These are phyloP conservation scores for Psilanteris sp. DNA, from an alignment of 1,140 invertebrate genomes.

Conservation along the genomic window DNA sequence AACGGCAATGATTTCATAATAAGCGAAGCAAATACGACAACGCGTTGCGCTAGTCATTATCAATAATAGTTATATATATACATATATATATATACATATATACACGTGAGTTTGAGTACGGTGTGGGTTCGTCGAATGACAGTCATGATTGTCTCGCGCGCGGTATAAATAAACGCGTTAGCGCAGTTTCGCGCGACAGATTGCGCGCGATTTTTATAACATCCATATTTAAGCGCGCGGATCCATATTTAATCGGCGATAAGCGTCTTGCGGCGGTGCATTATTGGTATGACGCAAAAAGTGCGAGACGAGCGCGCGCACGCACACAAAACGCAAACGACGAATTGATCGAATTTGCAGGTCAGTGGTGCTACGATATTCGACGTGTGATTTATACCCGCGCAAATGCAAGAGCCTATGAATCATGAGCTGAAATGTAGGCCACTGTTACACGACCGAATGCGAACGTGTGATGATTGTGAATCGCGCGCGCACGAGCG, in stretches of 20 bases:
- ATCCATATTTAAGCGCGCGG: too few species aligned
- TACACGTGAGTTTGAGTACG: constrained; percentile 45
- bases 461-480: constrained; percentile 10
- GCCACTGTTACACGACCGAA: constrained; percentile 24
- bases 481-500: constrained; percentile 3
- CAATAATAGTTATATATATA: constrained; percentile 58
- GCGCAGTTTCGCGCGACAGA: constrained; percentile 30
- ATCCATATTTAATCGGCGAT: too few species aligned
- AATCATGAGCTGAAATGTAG: constrained; percentile 32
- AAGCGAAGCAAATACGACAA: constrained; percentile 47
- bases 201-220: constrained; percentile 46
- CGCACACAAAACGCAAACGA: neutral
- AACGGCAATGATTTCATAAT: constrained; percentile 47
- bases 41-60: constrained; percentile 52
- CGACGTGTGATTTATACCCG: constrained; percentile 19
- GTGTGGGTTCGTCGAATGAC: constrained; percentile 36
- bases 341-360: constrained; percentile 40
- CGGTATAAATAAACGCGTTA: constrained; percentile 59
- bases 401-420: constrained; percentile 6
- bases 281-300: neutral
- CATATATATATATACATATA: too few species aligned
- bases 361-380: constrained; percentile 40
- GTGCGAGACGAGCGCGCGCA: neutral
- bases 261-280: too few species aligned
- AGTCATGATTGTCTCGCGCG: constrained; percentile 46